Conservation (phyloP, 2,113 vertebrate genomes). For the Baryphthengus martii region DNA sequence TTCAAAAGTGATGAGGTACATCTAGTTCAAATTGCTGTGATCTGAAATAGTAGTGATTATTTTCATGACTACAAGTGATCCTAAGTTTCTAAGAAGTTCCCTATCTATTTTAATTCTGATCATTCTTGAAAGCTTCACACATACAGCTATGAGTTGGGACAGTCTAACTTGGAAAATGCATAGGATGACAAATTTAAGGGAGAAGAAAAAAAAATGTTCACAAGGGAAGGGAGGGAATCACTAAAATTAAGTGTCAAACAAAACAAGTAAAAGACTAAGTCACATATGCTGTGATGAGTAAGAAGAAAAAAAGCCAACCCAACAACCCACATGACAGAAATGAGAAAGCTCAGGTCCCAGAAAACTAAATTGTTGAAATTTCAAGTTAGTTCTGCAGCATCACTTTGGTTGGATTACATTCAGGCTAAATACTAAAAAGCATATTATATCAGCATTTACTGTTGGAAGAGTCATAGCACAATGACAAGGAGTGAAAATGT, state of each 20-base stretch:
- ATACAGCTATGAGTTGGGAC: background rate
- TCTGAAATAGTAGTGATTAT: background rate
- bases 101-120: background rate
- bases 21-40: background rate
- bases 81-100: background rate
- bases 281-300: background rate
- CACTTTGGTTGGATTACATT: background rate
- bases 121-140: background rate
- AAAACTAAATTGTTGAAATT: background rate
- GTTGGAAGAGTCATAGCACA: background rate
- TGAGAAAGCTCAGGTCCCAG: background rate
- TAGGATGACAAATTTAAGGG: background rate
- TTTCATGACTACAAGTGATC: background rate
- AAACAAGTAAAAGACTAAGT: background rate
- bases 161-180: background rate
- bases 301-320: background rate
- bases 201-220: background rate
- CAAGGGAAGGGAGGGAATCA: fast-evolving
- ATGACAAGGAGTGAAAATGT: background rate
- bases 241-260: background rate
- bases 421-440: background rate
- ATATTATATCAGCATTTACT: background rate
- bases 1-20: background rate
- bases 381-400: background rate
- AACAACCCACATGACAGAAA: background rate